Percentiles rank a stretch among this genome's conserved stretches.
Evolutionary conservation across 2,888 invertebrate species (phyloP).

Genomic region (Chymomyza caudatula): DNA sequence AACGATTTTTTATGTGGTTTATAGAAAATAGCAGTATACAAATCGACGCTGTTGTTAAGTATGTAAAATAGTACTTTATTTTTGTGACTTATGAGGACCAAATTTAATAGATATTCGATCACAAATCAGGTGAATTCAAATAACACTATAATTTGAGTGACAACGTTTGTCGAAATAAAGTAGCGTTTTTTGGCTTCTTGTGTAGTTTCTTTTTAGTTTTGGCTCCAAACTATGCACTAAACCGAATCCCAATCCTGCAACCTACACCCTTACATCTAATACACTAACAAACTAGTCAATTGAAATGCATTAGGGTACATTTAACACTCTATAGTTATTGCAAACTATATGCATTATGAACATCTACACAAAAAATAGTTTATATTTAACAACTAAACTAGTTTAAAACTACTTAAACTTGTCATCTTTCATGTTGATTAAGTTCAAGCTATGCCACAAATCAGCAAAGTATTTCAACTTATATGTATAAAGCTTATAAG

Average conservation of each 20-base stretch:
- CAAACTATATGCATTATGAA: constrained; percentile 13
- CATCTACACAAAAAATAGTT: constrained; percentile 12
- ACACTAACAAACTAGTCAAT: constrained; percentile 58
- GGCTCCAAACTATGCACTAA: constrained; percentile 25
- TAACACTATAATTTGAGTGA: constrained; percentile 27
- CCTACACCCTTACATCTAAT: constrained; percentile 19
- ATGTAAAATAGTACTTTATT: constrained; percentile 31
- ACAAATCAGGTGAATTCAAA: constrained; percentile 34
- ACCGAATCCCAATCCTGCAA: constrained; percentile 10
- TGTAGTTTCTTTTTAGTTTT: constrained; percentile 22
- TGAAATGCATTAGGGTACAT: constrained; percentile 41
- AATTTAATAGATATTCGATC: constrained; percentile 46
- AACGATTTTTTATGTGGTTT: constrained; percentile 35
- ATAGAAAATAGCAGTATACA: constrained; percentile 16
- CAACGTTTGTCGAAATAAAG: constrained; percentile 7
- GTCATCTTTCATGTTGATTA: constrained; percentile 37
- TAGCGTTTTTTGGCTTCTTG: constrained; percentile 46
- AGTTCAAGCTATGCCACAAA: constrained; percentile 48
- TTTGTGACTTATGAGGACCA: constrained; percentile 67
- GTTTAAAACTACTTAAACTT: constrained; percentile 43
- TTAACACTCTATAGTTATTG: not conserved
- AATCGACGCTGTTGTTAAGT: constrained; percentile 6
- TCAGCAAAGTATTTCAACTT: constrained; percentile 20
- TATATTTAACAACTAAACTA: constrained; percentile 33
- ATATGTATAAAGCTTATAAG: constrained; percentile 7